phyloP scores from a whole-genome alignment of 2,113 vertebrate genomes.

The Benitochromis conjunctus region DNA sequence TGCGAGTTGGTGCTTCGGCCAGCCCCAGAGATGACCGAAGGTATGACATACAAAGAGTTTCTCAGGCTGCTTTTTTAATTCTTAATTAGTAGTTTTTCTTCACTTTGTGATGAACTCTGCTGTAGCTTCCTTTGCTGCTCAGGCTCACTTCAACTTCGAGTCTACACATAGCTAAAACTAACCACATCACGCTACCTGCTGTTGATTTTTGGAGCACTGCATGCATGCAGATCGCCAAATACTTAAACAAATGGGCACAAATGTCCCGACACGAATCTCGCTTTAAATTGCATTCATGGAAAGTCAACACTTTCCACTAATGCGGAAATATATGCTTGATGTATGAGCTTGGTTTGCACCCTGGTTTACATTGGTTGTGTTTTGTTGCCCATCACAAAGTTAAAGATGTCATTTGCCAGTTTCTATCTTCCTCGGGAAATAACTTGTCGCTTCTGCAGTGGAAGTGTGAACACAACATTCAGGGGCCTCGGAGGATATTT shows the following conservation, averaged over 20 bases:
- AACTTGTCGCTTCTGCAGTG: not conserved
- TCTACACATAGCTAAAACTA: rapidly evolving
- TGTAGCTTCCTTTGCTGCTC: not conserved
- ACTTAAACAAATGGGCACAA: not conserved
- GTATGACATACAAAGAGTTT: rapidly evolving
- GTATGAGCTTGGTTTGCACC: not conserved
- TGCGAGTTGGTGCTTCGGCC: not conserved
- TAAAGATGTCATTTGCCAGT: not conserved
- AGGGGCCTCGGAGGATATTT: not conserved
- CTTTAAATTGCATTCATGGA: not conserved
- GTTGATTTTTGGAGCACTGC: rapidly evolving
- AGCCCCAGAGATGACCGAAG: not conserved
- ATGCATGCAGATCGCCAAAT: not conserved
- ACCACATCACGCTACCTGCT: not conserved
- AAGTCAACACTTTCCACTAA: not conserved
- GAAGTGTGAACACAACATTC: not conserved
- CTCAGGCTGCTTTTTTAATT: rapidly evolving
- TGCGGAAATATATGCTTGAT: not conserved
- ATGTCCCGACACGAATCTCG: rapidly evolving
- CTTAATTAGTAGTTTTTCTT: rapidly evolving
- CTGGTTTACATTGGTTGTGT: not conserved
- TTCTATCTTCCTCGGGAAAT: not conserved
- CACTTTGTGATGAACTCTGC: not conserved
- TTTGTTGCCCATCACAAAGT: not conserved
- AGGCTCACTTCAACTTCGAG: rapidly evolving